phyloP scores from a whole-genome alignment of 2,113 vertebrate genomes.

The mouse (Mus musculus) region DNA sequence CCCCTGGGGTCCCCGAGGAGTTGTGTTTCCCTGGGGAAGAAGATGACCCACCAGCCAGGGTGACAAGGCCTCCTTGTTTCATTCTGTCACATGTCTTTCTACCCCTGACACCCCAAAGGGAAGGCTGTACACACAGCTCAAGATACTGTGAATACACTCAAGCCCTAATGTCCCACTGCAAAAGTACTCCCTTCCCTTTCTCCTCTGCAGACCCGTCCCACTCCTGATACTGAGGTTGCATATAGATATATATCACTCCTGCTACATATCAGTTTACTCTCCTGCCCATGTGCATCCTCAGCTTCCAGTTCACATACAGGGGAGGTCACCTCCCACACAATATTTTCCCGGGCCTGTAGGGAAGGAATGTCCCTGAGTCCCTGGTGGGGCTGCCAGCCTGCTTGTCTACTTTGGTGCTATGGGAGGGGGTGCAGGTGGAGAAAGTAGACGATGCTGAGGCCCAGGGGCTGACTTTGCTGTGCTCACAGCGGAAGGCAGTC shows the following conservation, averaged over 20 bases:
- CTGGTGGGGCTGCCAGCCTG: not conserved
- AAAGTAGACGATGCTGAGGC: not conserved
- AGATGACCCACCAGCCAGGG: slow-evolving; percentile 39
- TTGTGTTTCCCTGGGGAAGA: slow-evolving; percentile 62
- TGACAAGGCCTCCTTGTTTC: slow-evolving; percentile 7
- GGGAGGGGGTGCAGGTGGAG: not conserved
- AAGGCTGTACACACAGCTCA: not conserved
- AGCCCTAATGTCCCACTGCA: not conserved
- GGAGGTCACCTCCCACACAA: not conserved
- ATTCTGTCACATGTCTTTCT: not conserved
- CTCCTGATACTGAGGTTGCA: not conserved
- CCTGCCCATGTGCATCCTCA: not conserved
- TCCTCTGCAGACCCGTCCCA: not conserved
- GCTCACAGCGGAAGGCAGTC: slow-evolving; percentile 25
- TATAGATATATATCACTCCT: not conserved
- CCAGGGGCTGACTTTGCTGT: slow-evolving; percentile 44
- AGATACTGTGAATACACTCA: slow-evolving; percentile 5
- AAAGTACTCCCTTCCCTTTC: not conserved
- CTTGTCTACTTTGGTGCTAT: not conserved
- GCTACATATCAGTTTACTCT: not conserved
- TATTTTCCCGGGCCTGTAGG: not conserved
- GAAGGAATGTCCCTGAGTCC: not conserved
- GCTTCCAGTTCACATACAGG: not conserved
- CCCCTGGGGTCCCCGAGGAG: slow-evolving; percentile 53
- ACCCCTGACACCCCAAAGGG: not conserved